Percentiles rank a stretch among this genome's conserved stretches.
phyloP scores from a whole-genome alignment of 2,888 invertebrate species.

The Elgonia sp. region DNA sequence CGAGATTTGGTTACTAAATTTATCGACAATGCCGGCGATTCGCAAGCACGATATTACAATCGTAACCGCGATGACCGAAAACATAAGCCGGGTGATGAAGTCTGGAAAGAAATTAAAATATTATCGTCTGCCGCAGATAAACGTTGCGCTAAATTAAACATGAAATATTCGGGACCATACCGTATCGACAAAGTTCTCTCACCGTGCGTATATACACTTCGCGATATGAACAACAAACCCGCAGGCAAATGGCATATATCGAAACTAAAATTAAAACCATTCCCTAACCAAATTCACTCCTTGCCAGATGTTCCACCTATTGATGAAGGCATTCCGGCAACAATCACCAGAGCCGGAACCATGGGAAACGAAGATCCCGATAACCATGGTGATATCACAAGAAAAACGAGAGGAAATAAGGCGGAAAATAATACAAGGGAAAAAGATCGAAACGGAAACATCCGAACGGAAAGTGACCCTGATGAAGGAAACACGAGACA shows the following conservation, averaged over 20 bases:
- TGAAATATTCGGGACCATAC: slow-evolving; percentile 10
- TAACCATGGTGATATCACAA: too few species aligned
- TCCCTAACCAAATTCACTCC: not conserved
- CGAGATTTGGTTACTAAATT: slow-evolving; percentile 23
- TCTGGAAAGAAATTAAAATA: slow-evolving; percentile 21
- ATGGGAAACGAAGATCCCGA: too few species aligned
- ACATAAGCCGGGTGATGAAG: slow-evolving; percentile 43
- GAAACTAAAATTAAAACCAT: not conserved
- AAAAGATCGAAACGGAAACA: too few species aligned
- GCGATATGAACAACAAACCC: not conserved
- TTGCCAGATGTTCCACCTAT: not conserved
- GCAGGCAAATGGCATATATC: slow-evolving; percentile 15
- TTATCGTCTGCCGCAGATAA: slow-evolving; percentile 47
- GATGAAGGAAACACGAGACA: too few species aligned
- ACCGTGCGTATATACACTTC: slow-evolving; percentile 7
- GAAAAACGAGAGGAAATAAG: too few species aligned
- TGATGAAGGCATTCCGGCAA: too few species aligned
- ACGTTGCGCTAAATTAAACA: slow-evolving; percentile 32
- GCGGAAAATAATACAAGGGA: too few species aligned
- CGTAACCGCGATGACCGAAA: slow-evolving; percentile 8
- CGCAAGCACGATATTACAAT: slow-evolving; percentile 50
- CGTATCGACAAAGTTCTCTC: slow-evolving; percentile 15
- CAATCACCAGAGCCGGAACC: too few species aligned
- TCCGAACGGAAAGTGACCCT: too few species aligned
- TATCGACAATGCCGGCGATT: slow-evolving; percentile 16